These are phyloP conservation scores for Pseudoips prasinana DNA, from an alignment of 2,888 invertebrate species.

Conservation along the genomic window DNA sequence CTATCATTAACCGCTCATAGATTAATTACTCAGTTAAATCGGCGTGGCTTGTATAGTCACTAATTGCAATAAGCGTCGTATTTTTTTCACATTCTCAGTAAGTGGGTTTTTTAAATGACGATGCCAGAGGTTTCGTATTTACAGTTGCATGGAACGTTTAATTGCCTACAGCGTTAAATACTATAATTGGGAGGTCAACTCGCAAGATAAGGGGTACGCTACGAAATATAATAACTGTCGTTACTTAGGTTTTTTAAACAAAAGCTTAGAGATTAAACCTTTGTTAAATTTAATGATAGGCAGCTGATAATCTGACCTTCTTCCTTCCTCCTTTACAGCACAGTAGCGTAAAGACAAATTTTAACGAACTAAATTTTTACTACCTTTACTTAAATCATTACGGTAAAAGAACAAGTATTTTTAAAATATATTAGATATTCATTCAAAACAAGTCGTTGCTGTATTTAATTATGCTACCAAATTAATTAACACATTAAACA, in stretches of 20 bases:
- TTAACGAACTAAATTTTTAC: too few relatives aligned
- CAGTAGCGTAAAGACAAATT: too few relatives aligned
- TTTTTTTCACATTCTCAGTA: slow-evolving; percentile 71
- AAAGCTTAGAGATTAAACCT: too few relatives aligned
- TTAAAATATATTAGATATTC: too few relatives aligned
- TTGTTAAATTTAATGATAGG: too few relatives aligned
- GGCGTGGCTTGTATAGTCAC: slow-evolving; percentile 62
- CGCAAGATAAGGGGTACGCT: slow-evolving; percentile 59
- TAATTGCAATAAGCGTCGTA: slow-evolving; percentile 74
- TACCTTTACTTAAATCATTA: too few relatives aligned
- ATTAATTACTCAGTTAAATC: slow-evolving; percentile 67
- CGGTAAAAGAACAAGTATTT: too few relatives aligned
- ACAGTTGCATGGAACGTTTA: slow-evolving; percentile 76
- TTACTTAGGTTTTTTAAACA: slow-evolving; percentile 18
- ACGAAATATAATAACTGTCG: slow-evolving; percentile 37
- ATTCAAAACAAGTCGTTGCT: too few relatives aligned
- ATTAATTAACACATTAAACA: too few relatives aligned
- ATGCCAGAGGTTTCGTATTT: slow-evolving; percentile 69
- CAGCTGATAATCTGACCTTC: too few relatives aligned
- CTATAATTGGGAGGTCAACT: slow-evolving; percentile 72
- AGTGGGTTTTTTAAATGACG: slow-evolving; percentile 68
- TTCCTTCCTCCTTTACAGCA: too few relatives aligned
- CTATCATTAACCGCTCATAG: slow-evolving; percentile 45
- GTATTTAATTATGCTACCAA: too few relatives aligned
- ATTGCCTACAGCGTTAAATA: slow-evolving; percentile 69